Conservation (phyloP, 2,797 vertebrate genomes). For the Centropyge bicolor region DNA sequence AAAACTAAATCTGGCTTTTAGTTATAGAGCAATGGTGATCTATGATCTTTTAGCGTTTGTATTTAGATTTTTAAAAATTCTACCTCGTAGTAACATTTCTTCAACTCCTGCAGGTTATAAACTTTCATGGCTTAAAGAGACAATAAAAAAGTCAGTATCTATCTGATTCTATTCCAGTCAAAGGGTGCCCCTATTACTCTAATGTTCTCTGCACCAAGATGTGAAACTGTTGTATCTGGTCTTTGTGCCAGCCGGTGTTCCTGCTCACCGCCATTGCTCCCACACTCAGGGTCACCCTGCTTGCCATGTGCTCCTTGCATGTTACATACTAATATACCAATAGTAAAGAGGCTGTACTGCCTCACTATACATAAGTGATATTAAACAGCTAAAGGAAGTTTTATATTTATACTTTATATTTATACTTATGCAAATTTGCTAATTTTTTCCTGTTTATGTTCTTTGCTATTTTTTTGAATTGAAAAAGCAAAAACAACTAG, state of each 20-base stretch:
- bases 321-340: constrained; percentile 1
- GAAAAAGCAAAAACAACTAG: background rate
- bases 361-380: background rate
- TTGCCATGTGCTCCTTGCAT: constrained; percentile 79
- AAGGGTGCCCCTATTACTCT: accelerated
- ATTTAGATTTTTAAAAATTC: background rate
- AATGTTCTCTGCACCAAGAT: background rate
- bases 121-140: background rate
- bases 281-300: constrained; percentile 69
- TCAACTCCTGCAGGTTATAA: background rate
- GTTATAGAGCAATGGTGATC: background rate
- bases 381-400: background rate
- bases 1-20: background rate
- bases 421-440: background rate
- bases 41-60: background rate
- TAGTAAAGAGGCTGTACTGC: background rate
- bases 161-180: background rate
- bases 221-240: constrained; percentile 21
- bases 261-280: constrained; percentile 51
- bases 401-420: background rate
- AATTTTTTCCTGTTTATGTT: background rate
- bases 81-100: background rate
- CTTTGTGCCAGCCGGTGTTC: background rate
- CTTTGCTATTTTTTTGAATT: background rate
- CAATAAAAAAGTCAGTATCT: background rate